These are phyloP conservation scores for Mesitornis unicolor DNA, from an alignment of 2,113 vertebrate genomes.

Conservation along the genomic window DNA sequence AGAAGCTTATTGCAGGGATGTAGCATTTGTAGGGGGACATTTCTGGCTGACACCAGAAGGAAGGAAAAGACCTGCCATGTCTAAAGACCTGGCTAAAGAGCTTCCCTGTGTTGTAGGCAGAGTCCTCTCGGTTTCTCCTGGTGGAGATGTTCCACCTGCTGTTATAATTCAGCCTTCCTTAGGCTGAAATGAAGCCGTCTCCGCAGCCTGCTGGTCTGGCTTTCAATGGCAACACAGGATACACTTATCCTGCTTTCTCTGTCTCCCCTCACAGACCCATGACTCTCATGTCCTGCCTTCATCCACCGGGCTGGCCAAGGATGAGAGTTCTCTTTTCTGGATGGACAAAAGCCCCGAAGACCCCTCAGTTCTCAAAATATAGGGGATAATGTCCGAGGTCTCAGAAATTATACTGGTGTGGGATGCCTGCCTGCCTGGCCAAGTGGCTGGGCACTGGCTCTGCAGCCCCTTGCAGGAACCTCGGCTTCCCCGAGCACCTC, in stretches of 20 bases:
- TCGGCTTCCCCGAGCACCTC: background rate
- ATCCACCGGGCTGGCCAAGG: background rate
- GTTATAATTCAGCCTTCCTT: background rate
- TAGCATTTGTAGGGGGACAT: background rate
- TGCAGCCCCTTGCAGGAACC: accelerated
- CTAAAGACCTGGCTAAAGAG: background rate
- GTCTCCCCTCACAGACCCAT: background rate
- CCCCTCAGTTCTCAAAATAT: background rate
- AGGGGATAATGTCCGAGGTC: accelerated
- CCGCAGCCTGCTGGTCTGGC: background rate
- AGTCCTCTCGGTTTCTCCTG: background rate
- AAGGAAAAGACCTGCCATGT: background rate
- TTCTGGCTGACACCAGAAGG: background rate
- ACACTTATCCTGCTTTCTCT: background rate
- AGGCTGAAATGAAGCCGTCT: background rate
- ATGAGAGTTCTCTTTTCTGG: background rate
- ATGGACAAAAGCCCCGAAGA: background rate
- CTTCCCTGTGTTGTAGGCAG: background rate
- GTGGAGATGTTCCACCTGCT: background rate
- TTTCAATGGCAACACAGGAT: background rate
- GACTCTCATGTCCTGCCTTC: background rate
- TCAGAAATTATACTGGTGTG: accelerated
- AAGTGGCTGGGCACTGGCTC: background rate
- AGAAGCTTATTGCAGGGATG: background rate
- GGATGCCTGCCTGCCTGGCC: background rate